Base-by-base conservation (phyloP, 2,888 invertebrate genomes). In the Sphaerophoria rueppellii region DNA sequence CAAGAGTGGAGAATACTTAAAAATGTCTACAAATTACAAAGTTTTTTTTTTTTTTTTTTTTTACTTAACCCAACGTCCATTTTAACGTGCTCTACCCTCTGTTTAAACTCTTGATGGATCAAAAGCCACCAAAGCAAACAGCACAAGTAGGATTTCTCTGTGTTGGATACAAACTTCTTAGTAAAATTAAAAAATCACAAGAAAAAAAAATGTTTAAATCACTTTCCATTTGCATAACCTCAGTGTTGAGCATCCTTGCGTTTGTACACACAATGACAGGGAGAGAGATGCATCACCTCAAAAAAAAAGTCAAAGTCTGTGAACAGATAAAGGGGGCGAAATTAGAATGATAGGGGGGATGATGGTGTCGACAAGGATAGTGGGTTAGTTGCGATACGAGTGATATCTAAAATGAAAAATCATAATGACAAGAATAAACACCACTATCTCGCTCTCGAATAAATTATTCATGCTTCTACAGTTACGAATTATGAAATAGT, bases 371-470 rank as follows among this genome's bases (percentile, higher is more conserved):
- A 1, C 32, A 46, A 12, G 37, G 50, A 72, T 54, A 34, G 67
- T 58, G 60, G 74, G 57, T 80, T 83, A 72, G 76, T 60, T 67
- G 60, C 24, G 24, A 24, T 24, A 24, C 24, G 24, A 24, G 58
- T 43, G 55, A 54, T 82, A 86, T 86, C 82, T 86, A 67, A 86
- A 86, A 86, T 86, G 86, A 82, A 74, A 82, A 86, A 82, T 86
- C 86, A 78, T 86, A 86, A 86, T 86, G 82, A 82, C 82, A 75
- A 86, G 77, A 77, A 86, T 86, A 86, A 86, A 86, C 86, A 86
- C 24, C 24, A 24, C 24, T 24, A 24, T 24, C 24, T 24, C 24
- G 24, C 86, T 86, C 82, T 86, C 82, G 86, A 86, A 86, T 86
- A 82, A 86, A 82, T 86, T 86, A 78, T 86, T 86, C 86, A 78